These are phyloP conservation scores for Leptopterna dolabrata DNA, from an alignment of 2,888 invertebrate genomes.

Conservation along the genomic window DNA sequence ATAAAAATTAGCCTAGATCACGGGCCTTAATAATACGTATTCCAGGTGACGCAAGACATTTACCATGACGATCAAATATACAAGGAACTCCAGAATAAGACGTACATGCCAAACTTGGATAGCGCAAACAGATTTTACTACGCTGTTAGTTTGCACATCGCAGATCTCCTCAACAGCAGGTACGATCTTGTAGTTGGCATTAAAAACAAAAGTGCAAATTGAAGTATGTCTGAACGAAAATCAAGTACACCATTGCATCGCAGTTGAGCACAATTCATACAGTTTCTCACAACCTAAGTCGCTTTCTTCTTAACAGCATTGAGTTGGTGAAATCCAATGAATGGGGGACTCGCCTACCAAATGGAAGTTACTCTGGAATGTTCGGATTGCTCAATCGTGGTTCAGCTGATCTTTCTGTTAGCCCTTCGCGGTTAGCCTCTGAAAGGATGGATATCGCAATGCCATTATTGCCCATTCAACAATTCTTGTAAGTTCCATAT, in stretches of 20 bases:
- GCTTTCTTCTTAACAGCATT: background rate
- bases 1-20: too few species aligned
- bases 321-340: constrained; percentile 17
- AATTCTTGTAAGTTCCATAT: background rate
- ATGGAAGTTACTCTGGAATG: constrained; percentile 18
- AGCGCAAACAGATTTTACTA: constrained; percentile 27
- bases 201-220: background rate
- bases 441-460: background rate
- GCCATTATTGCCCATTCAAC: background rate
- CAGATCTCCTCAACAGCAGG: constrained; percentile 24
- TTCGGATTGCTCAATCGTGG: background rate
- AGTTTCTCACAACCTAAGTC: too few species aligned
- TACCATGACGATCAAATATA: constrained; percentile 9
- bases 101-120: constrained; percentile 16
- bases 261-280: too few species aligned
- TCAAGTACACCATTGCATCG: too few species aligned
- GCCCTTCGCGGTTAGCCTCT: background rate
- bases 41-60: background rate
- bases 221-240: too few species aligned
- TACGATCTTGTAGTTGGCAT: background rate
- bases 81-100: constrained; percentile 10
- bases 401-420: background rate
- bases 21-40: too few species aligned
- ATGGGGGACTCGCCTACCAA: constrained; percentile 5
- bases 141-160: constrained; percentile 2